Base-by-base conservation (phyloP, 1,140 invertebrate genomes). In the Druon quercuslanigerum region DNA sequence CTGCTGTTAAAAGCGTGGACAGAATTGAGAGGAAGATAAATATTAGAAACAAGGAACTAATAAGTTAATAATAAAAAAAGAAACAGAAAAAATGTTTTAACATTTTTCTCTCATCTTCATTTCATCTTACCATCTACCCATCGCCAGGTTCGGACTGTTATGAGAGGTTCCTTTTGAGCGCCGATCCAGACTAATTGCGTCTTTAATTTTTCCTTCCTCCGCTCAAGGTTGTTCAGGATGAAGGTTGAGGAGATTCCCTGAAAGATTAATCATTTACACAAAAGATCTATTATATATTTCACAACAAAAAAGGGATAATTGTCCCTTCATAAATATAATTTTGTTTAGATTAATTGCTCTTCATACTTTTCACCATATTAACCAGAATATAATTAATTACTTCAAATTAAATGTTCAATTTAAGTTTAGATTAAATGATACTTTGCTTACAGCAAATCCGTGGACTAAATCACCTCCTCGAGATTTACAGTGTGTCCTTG, bases 141-240 rank as follows among this genome's bases (percentile, higher is more conserved):
- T 90, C 95, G 95, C 97, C 97, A 98, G 2, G 95, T 97, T 73
- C 96, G 93, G 0, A 95, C 95, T 0, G 95, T 96, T 50, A 96
- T 93, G 13, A 95, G 94, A 0, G 96, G 96, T 81, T 98, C 97
- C 85, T 97, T 97, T 84, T 96, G 95, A 0, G 96, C 96, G 1
- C 97, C 97, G 51, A 98, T 96, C 97, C 97, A 98, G 0, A 98
- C 95, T 33, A 98, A 90, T 84, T 97, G 96, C 0, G 96, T 96
- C 87, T 96, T 96, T 12, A 98, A 85, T 66, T 93, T 94, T 0
- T 94, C 90, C 85, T 97, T 97, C 19, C 95, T 91, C 72, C 96
- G 92, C 83, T 97, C 96, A 60, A 98, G 90, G 87, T 97, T 96
- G 73, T 95, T 94, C 57, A 95, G 91, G 51, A 97, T 93, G 85